Base-by-base conservation (phyloP, 1,140 invertebrate genomes). In the Nautilus pompilius region DNA sequence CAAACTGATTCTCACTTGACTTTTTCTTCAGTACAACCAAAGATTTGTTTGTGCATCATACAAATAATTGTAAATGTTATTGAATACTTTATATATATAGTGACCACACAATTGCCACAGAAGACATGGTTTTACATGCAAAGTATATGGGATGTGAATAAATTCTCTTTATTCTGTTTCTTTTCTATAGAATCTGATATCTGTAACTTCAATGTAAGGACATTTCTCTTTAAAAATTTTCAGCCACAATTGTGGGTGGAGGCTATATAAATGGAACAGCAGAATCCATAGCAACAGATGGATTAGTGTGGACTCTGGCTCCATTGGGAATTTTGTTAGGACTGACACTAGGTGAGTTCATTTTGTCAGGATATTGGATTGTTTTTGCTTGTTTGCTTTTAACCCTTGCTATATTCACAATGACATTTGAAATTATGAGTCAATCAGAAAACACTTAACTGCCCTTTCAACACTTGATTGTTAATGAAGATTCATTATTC, bases 291-390 rank as follows among this genome's bases (percentile, higher is more conserved):
- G 63, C 60, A 0, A 63, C 59, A 3, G 32, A 56, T 61, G 75
- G 75, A 4, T 61, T 77, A 15, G 58, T 67, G 1, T 97, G 95
- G 92, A 96, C 93, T 80, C 95, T 98, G 84, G 96, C 95, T 49
- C 96, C 96, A 1, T 93, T 98, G 62, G 71, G 71, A 53, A 53
- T 53, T 28, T 28, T 53, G 5, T 26, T 53, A 24, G 49, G 49
- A 17, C 29, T 53, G 17, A 53, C 29, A 53, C 29, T 53, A 3
- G 49, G 49, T 53, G 26, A 53, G 49, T 53, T n/a, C n/a, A n/a
- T n/a, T n/a, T n/a, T n/a, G n/a, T n/a, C n/a, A n/a, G n/a, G n/a
- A n/a, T n/a, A n/a, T n/a, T n/a, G n/a, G n/a, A n/a, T n/a, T n/a
- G n/a, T n/a, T n/a, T n/a, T n/a, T n/a, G n/a, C n/a, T n/a, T n/a